A percentile compares a stretch with the other conserved stretches of the same genome.
phyloP scores from a whole-genome alignment of 2,888 invertebrate genomes.

The Slavum lentiscoides region DNA sequence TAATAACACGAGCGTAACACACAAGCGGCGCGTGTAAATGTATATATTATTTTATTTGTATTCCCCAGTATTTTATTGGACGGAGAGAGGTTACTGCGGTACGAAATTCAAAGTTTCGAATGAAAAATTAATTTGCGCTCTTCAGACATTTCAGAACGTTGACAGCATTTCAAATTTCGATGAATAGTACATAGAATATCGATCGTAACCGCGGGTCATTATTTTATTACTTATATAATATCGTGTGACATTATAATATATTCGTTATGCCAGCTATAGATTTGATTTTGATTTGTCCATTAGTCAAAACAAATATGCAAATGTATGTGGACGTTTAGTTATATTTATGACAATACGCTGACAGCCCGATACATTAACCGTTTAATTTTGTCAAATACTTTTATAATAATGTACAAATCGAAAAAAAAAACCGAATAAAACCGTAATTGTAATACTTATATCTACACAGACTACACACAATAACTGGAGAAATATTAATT shows the following conservation, averaged over 20 bases:
- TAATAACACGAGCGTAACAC: too few species aligned
- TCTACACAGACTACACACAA: too few species aligned
- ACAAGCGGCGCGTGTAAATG: background rate
- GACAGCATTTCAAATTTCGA: slow-evolving; percentile 32
- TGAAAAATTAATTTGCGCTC: slow-evolving; percentile 26
- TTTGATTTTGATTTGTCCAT: slow-evolving; percentile 25
- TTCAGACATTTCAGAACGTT: slow-evolving; percentile 18
- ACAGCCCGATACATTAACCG: background rate
- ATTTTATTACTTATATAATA: slow-evolving; percentile 24
- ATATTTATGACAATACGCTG: background rate
- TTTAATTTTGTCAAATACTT: too few species aligned
- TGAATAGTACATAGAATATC: slow-evolving; percentile 23
- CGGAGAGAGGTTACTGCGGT: background rate
- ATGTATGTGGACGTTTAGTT: background rate
- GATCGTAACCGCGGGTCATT: slow-evolving; percentile 14
- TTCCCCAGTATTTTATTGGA: too few species aligned
- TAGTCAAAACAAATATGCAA: slow-evolving; percentile 16
- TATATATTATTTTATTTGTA: background rate
- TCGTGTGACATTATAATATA: background rate
- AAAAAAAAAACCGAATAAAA: too few species aligned
- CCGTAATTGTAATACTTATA: too few species aligned
- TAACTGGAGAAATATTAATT: too few species aligned
- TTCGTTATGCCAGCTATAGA: background rate
- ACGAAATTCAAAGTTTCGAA: background rate
- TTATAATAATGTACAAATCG: too few species aligned